phyloP scores from a whole-genome alignment of 2,888 invertebrate genomes.

The Anoplius nigerrimus region DNA sequence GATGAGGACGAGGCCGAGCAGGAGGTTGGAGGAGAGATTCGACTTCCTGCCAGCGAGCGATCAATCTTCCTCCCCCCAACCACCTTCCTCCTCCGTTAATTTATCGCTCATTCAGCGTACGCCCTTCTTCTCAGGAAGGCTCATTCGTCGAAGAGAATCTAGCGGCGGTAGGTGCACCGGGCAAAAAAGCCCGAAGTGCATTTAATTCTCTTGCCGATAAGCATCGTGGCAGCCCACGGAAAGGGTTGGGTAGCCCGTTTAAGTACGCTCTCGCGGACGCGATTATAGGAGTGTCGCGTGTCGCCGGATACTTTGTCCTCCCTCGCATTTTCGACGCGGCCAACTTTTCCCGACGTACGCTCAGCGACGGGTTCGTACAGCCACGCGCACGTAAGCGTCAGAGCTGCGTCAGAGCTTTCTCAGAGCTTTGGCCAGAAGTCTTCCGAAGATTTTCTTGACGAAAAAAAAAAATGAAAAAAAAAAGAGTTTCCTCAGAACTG shows the following conservation, averaged over 20 bases:
- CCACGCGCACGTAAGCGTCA: background rate
- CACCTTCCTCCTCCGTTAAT: constrained; percentile 40
- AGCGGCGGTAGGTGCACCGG: constrained; percentile 6
- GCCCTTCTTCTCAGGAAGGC: constrained; percentile 12
- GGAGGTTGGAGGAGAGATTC: constrained; percentile 34
- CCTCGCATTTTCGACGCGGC: background rate
- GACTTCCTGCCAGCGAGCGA: constrained; percentile 44
- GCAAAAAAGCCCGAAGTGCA: constrained; percentile 21
- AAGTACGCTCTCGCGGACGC: constrained; percentile 33
- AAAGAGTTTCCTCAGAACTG: too few species aligned
- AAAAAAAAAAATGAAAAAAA: too few species aligned
- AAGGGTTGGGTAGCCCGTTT: constrained; percentile 15
- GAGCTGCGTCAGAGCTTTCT: constrained; percentile 22
- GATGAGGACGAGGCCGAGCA: constrained; percentile 9
- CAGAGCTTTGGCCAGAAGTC: too few species aligned
- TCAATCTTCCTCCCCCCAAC: constrained; percentile 50
- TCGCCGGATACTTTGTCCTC: constrained; percentile 61
- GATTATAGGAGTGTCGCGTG: constrained; percentile 65
- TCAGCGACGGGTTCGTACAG: background rate
- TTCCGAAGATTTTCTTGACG: too few species aligned
- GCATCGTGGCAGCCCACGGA: constrained; percentile 32
- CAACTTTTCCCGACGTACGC: background rate
- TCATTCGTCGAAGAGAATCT: constrained; percentile 9
- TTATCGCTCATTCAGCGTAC: constrained; percentile 46
- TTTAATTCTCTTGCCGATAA: constrained; percentile 46